Evolutionary conservation across 2,888 invertebrate species (phyloP).

Genomic region (Blastobasis adustella): DNA sequence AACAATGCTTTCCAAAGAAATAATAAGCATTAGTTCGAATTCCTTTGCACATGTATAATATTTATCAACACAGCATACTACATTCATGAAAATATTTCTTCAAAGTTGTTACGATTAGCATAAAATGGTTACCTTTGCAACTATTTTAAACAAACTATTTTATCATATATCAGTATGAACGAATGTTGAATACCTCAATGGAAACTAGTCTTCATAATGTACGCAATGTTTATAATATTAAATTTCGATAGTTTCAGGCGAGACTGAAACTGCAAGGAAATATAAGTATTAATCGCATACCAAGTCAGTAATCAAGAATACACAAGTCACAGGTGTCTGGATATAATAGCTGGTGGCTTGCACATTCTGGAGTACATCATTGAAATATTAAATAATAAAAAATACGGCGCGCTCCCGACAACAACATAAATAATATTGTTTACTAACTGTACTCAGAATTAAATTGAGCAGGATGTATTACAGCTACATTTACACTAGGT

Average conservation of each 20-base stretch:
- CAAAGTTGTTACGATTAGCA: too few species aligned
- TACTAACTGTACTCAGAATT: constrained; percentile 60
- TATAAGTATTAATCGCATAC: neutral
- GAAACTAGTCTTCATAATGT: too few species aligned
- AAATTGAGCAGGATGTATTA: constrained; percentile 69
- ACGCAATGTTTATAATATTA: neutral
- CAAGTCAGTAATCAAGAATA: constrained; percentile 8
- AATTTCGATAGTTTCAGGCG: neutral
- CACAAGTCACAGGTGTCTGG: constrained; percentile 6
- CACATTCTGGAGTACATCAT: constrained; percentile 14
- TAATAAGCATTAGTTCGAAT: too few species aligned
- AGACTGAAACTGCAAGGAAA: neutral
- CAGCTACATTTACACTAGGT: constrained; percentile 61
- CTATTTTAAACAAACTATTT: too few species aligned
- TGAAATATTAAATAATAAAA: constrained; percentile 15
- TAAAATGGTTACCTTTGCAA: too few species aligned
- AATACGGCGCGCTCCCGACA: constrained; percentile 43
- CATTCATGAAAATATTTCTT: too few species aligned
- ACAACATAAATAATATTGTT: constrained; percentile 42
- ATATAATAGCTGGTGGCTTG: constrained; percentile 1
- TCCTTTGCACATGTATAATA: too few species aligned
- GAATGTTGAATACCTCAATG: too few species aligned
- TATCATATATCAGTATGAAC: too few species aligned
- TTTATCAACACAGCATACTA: too few species aligned
- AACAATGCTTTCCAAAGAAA: neutral